A percentile compares a stretch with the other conserved stretches of the same genome.
These are phyloP conservation scores for Agrotis segetum DNA, from an alignment of 2,888 invertebrate species.

Conservation along the genomic window DNA sequence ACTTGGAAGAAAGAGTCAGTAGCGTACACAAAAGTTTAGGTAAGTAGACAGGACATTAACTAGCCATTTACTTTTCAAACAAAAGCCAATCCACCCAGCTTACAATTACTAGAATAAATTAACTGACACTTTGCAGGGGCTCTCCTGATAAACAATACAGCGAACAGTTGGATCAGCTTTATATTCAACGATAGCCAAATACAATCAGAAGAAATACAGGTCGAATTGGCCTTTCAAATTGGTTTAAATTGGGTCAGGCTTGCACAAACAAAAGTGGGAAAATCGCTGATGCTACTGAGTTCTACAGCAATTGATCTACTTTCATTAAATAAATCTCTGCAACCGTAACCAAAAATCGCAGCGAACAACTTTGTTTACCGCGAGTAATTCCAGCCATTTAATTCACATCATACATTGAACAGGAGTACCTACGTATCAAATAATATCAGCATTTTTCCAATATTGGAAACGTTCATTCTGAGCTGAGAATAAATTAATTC, in stretches of 20 bases:
- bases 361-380: constrained; percentile 54
- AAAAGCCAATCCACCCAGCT: constrained; percentile 49
- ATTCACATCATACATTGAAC: constrained; percentile 42
- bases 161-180: constrained; percentile 80
- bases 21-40: constrained; percentile 19
- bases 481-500: constrained; percentile 51
- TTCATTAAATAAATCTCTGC: constrained; percentile 74
- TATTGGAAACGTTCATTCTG: constrained; percentile 42
- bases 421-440: constrained; percentile 38
- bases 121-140: constrained; percentile 59
- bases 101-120: constrained; percentile 63
- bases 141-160: constrained; percentile 70
- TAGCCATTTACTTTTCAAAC: constrained; percentile 44
- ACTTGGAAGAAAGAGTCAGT: constrained; percentile 2
- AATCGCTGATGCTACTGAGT: constrained; percentile 78
- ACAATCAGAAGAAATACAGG: constrained; percentile 86
- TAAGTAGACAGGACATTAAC: constrained; percentile 20
- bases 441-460: constrained; percentile 54
- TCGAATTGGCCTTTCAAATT: constrained; percentile 87
- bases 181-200: constrained; percentile 82
- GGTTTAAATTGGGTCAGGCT: constrained; percentile 87
- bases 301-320: constrained; percentile 75
- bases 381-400: constrained; percentile 45
- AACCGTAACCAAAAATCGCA: constrained; percentile 62
- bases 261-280: constrained; percentile 84